phyloP scores from a whole-genome alignment of 2,888 invertebrate genomes.

The Phyllotreta cruciferae region DNA sequence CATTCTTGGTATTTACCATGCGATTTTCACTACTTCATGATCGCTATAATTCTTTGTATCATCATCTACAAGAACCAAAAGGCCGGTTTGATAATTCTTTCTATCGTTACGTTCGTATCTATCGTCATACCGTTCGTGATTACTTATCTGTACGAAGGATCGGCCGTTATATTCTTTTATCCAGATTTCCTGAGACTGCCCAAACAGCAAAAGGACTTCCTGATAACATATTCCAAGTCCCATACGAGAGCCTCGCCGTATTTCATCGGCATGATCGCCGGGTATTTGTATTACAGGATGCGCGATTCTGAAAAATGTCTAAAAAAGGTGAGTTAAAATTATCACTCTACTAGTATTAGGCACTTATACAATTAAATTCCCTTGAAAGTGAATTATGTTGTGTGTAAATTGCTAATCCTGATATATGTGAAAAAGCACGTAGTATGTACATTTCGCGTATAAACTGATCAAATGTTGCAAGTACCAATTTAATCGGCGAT shows the following conservation, averaged over 20 bases:
- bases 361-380: no score
- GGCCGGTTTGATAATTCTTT: slow-evolving; percentile 57
- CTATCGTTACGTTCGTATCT: slow-evolving; percentile 56
- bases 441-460: background rate
- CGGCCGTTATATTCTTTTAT: slow-evolving; percentile 65
- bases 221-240: slow-evolving; percentile 65
- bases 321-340: slow-evolving; percentile 50
- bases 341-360: background rate
- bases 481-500: no score
- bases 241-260: slow-evolving; percentile 67
- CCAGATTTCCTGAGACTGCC: slow-evolving; percentile 64
- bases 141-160: slow-evolving; percentile 61
- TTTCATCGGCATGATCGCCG: slow-evolving; percentile 65
- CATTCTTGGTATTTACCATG: slow-evolving; percentile 74
- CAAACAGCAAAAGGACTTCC: slow-evolving; percentile 62
- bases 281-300: slow-evolving; percentile 59
- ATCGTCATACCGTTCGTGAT: slow-evolving; percentile 63
- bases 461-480: no score
- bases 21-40: slow-evolving; percentile 72
- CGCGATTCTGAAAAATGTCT: slow-evolving; percentile 49
- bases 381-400: no score
- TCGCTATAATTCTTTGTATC: slow-evolving; percentile 61
- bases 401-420: background rate
- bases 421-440: background rate
- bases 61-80: slow-evolving; percentile 59